phyloP scores from a whole-genome alignment of 1,140 invertebrate genomes.

The Macrobrachium nipponense region DNA sequence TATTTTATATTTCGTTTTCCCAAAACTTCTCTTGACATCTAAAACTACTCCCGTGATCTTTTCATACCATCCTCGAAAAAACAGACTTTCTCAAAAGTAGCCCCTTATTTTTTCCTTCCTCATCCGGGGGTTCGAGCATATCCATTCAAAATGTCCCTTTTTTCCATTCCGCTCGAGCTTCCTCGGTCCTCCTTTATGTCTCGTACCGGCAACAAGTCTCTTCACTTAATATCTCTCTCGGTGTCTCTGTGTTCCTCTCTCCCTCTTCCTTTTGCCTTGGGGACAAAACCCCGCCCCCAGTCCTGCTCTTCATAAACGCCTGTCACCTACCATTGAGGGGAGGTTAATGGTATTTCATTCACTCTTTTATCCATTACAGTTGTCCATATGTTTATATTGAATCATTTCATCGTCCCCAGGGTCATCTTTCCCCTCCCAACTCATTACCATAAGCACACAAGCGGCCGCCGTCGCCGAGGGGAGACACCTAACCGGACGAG shows the following conservation, averaged over 20 bases:
- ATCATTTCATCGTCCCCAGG: conserved; percentile 30
- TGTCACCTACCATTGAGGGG: conserved; percentile 30
- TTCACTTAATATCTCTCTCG: neutral
- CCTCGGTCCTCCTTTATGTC: neutral
- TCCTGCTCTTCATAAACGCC: conserved; percentile 19
- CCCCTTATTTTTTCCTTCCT: neutral
- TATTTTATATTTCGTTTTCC: too few relatives aligned
- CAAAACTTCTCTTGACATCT: too few relatives aligned
- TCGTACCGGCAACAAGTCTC: neutral
- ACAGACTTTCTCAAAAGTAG: neutral
- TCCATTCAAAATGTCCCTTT: neutral
- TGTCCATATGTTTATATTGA: conserved; percentile 48
- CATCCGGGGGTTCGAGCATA: neutral
- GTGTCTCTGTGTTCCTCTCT: neutral
- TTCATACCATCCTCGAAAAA: too few relatives aligned
- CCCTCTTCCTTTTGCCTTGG: conserved; percentile 1
- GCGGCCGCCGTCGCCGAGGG: neutral
- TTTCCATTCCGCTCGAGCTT: neutral
- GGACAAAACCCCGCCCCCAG: neutral
- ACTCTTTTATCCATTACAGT: conserved; percentile 38
- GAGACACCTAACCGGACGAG: conserved; percentile 15
- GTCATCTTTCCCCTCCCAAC: conserved; percentile 35
- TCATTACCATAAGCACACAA: conserved; percentile 39
- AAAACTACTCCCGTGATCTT: too few relatives aligned
- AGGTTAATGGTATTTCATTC: conserved; percentile 24